A percentile compares a stretch with the other conserved stretches of the same genome.
These are phyloP conservation scores for Miniopterus natalensis DNA, from an alignment of 2,113 vertebrate species.

Conservation along the genomic window DNA sequence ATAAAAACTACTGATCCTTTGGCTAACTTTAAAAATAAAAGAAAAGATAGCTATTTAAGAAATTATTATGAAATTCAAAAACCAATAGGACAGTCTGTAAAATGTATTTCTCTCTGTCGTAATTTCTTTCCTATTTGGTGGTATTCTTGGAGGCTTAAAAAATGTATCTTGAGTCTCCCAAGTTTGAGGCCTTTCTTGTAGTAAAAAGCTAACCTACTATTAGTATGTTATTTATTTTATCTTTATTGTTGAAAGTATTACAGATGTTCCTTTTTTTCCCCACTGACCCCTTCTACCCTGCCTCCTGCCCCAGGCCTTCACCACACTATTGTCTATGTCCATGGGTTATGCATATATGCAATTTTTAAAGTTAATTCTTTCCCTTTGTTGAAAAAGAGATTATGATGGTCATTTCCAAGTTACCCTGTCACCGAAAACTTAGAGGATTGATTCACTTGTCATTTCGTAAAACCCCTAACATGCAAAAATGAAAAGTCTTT, in stretches of 20 bases:
- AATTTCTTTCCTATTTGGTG: neutral
- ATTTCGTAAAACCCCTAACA: constrained; percentile 68
- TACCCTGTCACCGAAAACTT: constrained; percentile 14
- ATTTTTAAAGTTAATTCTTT: constrained; percentile 4
- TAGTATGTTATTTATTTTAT: constrained; percentile 25
- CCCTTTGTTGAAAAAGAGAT: constrained; percentile 50
- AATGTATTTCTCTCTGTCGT: constrained; percentile 29
- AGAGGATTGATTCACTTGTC: constrained; percentile 58
- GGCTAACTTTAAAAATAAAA: constrained; percentile 25
- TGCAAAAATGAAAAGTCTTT: constrained; percentile 55
- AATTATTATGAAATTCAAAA: neutral
- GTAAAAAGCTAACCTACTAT: constrained; percentile 9
- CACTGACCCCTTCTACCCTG: too few species aligned
- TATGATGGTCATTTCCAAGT: constrained; percentile 61
- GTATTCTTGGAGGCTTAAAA: neutral
- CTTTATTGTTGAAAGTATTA: too few species aligned
- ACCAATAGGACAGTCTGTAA: neutral
- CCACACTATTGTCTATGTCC: too few species aligned
- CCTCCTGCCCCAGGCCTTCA: too few species aligned
- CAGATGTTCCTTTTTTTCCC: too few species aligned
- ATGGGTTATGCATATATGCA: too few species aligned
- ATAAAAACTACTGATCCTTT: constrained; percentile 25
- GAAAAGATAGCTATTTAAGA: neutral
- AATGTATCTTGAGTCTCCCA: constrained; percentile 3
- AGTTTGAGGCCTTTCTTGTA: neutral